These are phyloP conservation scores for Diplogasteroides magnus DNA, from an alignment of 1,140 invertebrate genomes.

Conservation along the genomic window DNA sequence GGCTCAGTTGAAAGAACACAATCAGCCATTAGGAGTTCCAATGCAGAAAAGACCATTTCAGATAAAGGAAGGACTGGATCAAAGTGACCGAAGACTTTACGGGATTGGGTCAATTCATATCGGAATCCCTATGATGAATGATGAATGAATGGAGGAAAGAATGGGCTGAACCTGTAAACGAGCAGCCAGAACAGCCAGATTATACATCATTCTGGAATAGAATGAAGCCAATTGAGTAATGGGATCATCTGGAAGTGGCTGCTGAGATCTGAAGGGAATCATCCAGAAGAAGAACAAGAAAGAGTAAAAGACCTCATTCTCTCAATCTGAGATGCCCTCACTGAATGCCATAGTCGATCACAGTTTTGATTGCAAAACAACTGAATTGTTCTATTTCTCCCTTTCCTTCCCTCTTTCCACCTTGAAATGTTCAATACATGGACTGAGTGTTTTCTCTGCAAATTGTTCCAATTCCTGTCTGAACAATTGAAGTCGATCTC, in stretches of 20 bases:
- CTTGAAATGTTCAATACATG: constrained; percentile 54
- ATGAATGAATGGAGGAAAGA: background rate
- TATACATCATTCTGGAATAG: constrained; percentile 52
- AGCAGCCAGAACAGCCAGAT: constrained; percentile 47
- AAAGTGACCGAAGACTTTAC: constrained; percentile 44
- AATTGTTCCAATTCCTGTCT: too few relatives aligned
- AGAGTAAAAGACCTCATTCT: constrained; percentile 7
- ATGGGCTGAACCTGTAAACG: constrained; percentile 34
- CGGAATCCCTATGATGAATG: constrained; percentile 41
- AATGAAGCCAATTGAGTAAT: constrained; percentile 44
- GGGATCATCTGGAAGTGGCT: constrained; percentile 37
- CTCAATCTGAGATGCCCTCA: constrained; percentile 44
- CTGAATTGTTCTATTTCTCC: background rate
- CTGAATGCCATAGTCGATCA: constrained; percentile 40
- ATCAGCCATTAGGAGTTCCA: constrained; percentile 39
- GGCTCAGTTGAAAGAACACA: constrained; percentile 30
- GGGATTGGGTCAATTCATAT: constrained; percentile 34
- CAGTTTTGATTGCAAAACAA: constrained; percentile 8
- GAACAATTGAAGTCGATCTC: too few relatives aligned
- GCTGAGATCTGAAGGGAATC: constrained; percentile 47
- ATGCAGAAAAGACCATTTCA: constrained; percentile 51
- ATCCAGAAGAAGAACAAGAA: too few relatives aligned
- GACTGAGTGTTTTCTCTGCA: constrained; percentile 35
- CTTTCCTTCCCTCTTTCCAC: background rate
- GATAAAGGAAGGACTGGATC: constrained; percentile 46